phyloP scores from a whole-genome alignment of 2,797 vertebrate species.

The Telmatherina bonti region DNA sequence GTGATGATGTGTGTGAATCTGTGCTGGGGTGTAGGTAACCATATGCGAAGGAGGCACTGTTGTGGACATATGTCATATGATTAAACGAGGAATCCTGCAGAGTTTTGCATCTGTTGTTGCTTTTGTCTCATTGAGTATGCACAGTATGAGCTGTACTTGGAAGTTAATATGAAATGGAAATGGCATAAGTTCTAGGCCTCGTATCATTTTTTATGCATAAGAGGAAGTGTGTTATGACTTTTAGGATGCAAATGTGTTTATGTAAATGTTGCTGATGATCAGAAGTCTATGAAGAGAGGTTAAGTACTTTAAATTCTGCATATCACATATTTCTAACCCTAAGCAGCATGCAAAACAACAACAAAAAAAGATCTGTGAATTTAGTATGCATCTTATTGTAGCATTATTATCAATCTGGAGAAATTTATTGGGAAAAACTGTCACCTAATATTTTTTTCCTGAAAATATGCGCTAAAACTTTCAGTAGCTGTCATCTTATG shows the following conservation, averaged over 20 bases:
- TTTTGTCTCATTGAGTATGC: conserved; percentile 26
- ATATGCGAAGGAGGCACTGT: conserved; percentile 35
- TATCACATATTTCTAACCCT: not conserved
- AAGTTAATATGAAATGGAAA: conserved; percentile 24
- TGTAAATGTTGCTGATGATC: conserved; percentile 43
- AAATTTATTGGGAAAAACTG: not conserved
- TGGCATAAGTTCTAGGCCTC: not conserved
- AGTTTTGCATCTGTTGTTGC: conserved; percentile 58
- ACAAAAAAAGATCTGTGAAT: not conserved
- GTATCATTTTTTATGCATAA: conserved; percentile 35
- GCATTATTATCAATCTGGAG: not conserved
- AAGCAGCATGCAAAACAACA: not conserved
- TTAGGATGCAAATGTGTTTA: conserved; percentile 31
- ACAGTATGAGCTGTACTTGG: conserved; percentile 6
- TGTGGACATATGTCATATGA: conserved; percentile 36
- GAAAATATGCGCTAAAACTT: not conserved
- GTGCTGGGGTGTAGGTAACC: conserved; percentile 30
- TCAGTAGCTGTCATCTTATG: not conserved
- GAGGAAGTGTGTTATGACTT: conserved; percentile 30
- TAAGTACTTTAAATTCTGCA: conserved; percentile 11
- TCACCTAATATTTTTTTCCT: not conserved
- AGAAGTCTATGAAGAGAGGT: conserved; percentile 6
- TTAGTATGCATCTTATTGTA: not conserved
- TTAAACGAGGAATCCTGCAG: conserved; percentile 48
- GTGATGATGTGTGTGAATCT: not conserved